phyloP scores from a whole-genome alignment of 2,888 invertebrate genomes.

The Ophion costatus region DNA sequence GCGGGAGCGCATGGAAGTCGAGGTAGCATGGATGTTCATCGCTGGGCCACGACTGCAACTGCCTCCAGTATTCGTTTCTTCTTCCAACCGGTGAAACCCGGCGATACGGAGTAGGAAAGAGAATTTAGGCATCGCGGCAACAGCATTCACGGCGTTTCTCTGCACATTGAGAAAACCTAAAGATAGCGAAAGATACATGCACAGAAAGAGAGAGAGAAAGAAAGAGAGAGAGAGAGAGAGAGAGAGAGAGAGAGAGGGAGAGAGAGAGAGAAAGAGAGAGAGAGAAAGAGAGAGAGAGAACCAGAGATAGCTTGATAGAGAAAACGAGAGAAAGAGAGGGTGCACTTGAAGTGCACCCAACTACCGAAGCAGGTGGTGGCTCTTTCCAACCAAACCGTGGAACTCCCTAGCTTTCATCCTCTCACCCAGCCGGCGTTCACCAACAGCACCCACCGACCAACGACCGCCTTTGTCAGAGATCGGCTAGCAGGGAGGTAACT shows the following conservation, averaged over 20 bases:
- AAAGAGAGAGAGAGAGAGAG: neutral
- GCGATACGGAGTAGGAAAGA: constrained; percentile 51
- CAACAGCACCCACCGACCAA: constrained; percentile 31
- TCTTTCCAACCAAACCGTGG: constrained; percentile 73
- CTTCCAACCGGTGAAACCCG: constrained; percentile 56
- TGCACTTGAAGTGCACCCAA: constrained; percentile 73
- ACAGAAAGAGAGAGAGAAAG: neutral
- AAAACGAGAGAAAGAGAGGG: constrained; percentile 20
- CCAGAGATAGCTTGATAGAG: neutral
- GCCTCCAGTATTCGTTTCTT: constrained; percentile 61
- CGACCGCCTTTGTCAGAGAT: constrained; percentile 61
- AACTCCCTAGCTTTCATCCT: constrained; percentile 59
- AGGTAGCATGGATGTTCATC: constrained; percentile 73
- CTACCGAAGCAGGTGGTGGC: constrained; percentile 82
- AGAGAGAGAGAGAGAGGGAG: neutral
- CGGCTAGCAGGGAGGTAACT: constrained; percentile 81
- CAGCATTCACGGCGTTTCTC: constrained; percentile 64
- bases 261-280: constrained; percentile 12
- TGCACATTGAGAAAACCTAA: constrained; percentile 29
- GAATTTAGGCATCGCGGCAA: constrained; percentile 59
- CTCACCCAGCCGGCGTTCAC: constrained; percentile 11
- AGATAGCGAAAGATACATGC: constrained; percentile 63
- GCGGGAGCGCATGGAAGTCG: constrained; percentile 8
- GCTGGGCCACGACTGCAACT: constrained; percentile 71
- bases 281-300: neutral